Percentiles rank a stretch among this genome's conserved stretches.
phyloP scores from a whole-genome alignment of 2,113 vertebrate species.

The Cercocebus atys region DNA sequence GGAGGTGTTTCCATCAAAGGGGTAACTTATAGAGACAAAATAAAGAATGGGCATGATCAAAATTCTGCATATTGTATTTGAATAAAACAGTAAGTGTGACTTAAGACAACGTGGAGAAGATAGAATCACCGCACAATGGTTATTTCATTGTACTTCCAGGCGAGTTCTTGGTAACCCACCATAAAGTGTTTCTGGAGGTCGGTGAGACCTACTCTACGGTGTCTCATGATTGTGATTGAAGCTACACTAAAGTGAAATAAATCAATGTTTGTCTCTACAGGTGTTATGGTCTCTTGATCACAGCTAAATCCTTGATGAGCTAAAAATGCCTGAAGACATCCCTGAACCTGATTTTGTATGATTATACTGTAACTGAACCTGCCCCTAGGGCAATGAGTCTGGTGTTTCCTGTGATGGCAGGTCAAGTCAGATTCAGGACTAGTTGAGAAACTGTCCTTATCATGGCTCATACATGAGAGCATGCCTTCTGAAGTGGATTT shows the following conservation, averaged over 20 bases:
- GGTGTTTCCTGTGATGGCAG: neutral
- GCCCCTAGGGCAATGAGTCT: neutral
- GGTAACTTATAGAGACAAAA: slow-evolving; percentile 1
- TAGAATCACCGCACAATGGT: neutral
- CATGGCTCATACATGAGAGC: neutral
- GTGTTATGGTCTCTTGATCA: neutral
- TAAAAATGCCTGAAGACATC: neutral
- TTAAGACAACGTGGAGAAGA: neutral
- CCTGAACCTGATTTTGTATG: neutral
- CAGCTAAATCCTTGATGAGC: neutral
- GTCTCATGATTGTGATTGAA: neutral
- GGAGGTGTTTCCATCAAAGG: neutral
- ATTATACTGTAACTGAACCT: neutral
- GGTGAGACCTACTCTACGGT: neutral
- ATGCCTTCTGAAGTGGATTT: neutral
- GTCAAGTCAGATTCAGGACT: neutral
- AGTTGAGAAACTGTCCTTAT: neutral
- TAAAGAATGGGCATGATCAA: neutral
- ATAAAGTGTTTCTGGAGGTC: neutral
- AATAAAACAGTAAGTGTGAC: neutral
- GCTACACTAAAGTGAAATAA: neutral
- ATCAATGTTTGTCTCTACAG: neutral
- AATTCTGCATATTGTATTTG: neutral
- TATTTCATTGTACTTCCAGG: neutral
- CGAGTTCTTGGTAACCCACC: neutral